Evolutionary conservation across 2,797 vertebrate genomes (phyloP), one percentile per base, ranked within the genome.

Genomic region (Petrocephalus sullivani): DNA sequence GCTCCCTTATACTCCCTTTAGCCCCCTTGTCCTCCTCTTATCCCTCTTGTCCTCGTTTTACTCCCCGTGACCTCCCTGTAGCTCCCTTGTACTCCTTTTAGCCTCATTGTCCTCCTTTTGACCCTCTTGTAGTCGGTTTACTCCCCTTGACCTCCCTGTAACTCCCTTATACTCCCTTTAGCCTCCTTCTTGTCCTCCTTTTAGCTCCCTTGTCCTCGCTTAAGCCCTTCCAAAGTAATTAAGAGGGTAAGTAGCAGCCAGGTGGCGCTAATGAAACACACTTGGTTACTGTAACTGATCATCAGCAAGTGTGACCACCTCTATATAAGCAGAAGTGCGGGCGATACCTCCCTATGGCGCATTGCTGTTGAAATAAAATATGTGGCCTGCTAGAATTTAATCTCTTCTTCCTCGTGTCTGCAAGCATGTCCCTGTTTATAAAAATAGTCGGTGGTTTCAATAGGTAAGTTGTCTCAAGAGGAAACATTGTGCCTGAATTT

Each of bases 401-500:
- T 51, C 21, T 57, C 28, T 37, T 14, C 56, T 86, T 86, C 85
- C 85, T 61, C 19, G n/a, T 86, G 85, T 46, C 58, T 64, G 2
- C 49, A n/a, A 61, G 41, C 60, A 64, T 86, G 14, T n/a, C 8
- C 58, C 41, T 86, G 7, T 64, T 64, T 49, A 14, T n/a, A 61
- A 61, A 61, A 41, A 37, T 33, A 19, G 54, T 14, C 6, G 64
- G 7, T 56, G 23, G 53, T 85, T 28, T 28, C 28, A 28, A 28
- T 28, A 28, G 28, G 28, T 28, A 49, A 21, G 82, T 51, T 54
- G 16, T 7, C 53, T 9, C 12, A 41, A 61, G 19, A 60, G 23
- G 53, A 85, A 85, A 56, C 51, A 33, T 37, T 85, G 21, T 75
- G 78, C 8, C 53, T 3, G 23, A 71, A 28, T 85, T 90, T 87